Percentiles rank a stretch among this genome's conserved stretches.
phyloP scores from a whole-genome alignment of 1,140 invertebrate species.

The Anoplolepis gracilipes region DNA sequence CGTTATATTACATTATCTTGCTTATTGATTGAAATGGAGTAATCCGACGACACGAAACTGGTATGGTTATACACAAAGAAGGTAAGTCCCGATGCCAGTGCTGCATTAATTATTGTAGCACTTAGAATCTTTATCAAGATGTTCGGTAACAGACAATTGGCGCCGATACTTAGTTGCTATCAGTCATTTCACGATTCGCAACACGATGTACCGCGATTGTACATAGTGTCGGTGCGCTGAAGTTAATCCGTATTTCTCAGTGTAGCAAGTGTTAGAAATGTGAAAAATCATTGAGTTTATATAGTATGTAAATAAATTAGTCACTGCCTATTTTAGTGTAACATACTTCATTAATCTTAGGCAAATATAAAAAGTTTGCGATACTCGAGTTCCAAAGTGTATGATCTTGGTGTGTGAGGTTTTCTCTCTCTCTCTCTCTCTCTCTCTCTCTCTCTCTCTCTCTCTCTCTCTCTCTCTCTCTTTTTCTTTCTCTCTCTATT shows the following conservation, averaged over 20 bases:
- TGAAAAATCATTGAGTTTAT: constrained; percentile 81
- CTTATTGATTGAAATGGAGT: constrained; percentile 60
- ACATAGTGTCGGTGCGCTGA: constrained; percentile 55
- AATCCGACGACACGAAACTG: constrained; percentile 70
- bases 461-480: constrained; percentile 33
- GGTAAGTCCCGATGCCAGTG: constrained; percentile 81
- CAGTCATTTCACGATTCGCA: constrained; percentile 83
- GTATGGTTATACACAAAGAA: constrained; percentile 75
- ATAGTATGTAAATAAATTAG: constrained; percentile 81
- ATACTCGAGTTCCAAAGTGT: constrained; percentile 73
- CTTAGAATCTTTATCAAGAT: constrained; percentile 49
- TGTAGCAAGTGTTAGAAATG: constrained; percentile 79
- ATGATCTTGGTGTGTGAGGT: constrained; percentile 57
- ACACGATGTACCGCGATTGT: constrained; percentile 48
- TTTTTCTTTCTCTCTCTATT: constrained; percentile 65
- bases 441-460: neutral
- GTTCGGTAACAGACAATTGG: constrained; percentile 75
- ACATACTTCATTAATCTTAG: constrained; percentile 79
- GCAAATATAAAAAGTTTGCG: constrained; percentile 79
- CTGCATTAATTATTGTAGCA: constrained; percentile 69
- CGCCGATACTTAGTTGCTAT: constrained; percentile 84
- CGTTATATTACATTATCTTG: constrained; percentile 74
- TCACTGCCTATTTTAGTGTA: constrained; percentile 77
- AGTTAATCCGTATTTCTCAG: constrained; percentile 70
- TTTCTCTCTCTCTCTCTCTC: constrained; percentile 45